Evolutionary conservation across 2,797 vertebrate genomes (phyloP).

Genomic region (Cryptoblepharus egeriae): DNA sequence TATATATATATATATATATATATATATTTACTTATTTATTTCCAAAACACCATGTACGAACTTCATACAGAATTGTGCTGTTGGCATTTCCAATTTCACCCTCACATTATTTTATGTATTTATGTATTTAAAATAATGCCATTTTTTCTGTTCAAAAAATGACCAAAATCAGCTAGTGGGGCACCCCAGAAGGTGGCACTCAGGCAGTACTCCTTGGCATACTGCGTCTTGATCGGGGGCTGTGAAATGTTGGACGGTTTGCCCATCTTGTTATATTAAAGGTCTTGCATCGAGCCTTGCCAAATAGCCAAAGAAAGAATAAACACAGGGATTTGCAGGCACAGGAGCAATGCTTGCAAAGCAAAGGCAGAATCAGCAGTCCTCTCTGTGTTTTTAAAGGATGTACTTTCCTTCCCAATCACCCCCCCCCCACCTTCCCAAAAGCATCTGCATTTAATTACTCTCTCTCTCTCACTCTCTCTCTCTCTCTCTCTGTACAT

Average conservation of each 20-base stretch:
- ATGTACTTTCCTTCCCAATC: background rate
- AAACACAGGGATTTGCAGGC: too few relatives aligned
- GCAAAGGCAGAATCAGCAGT: background rate
- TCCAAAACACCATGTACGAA: too few relatives aligned
- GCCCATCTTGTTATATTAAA: too few relatives aligned
- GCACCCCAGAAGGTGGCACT: too few relatives aligned
- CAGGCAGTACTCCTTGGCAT: too few relatives aligned
- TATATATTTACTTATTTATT: too few relatives aligned
- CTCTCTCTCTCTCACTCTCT: slow-evolving; percentile 47
- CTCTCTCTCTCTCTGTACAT: slow-evolving; percentile 58
- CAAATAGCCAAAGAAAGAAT: too few relatives aligned
- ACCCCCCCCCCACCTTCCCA: slow-evolving; percentile 30
- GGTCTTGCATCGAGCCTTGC: too few relatives aligned
- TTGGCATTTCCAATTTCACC: background rate
- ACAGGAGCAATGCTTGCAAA: background rate
- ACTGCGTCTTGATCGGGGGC: too few relatives aligned
- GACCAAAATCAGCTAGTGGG: too few relatives aligned
- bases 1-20: too few relatives aligned
- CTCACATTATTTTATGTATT: background rate
- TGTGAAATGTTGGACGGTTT: too few relatives aligned
- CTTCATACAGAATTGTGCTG: background rate
- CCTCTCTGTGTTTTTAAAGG: slow-evolving; percentile 7
- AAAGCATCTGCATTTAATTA: slow-evolving; percentile 74
- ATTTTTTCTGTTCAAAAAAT: background rate
- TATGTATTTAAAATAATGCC: background rate